These are phyloP conservation scores for Drymonia ruficornis DNA, from an alignment of 2,888 invertebrate species.

Conservation along the genomic window DNA sequence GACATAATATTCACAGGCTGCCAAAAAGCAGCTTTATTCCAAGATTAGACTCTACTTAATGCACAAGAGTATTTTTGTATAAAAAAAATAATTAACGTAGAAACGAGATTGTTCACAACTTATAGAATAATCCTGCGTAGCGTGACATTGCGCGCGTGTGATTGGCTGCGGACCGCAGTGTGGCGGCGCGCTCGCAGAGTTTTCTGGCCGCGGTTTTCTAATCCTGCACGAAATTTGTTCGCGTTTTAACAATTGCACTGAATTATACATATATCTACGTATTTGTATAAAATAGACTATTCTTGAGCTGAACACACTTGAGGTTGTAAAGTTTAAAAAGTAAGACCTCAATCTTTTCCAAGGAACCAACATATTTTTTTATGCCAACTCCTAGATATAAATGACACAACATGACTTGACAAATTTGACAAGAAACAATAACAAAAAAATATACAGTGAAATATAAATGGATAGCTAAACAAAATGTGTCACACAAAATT, in stretches of 20 bases:
- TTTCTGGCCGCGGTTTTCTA: slow-evolving; percentile 74
- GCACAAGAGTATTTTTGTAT: too few relatives aligned
- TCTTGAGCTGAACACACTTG: too few relatives aligned
- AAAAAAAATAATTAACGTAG: too few relatives aligned
- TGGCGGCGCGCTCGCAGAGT: slow-evolving; percentile 49
- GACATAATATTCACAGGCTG: too few relatives aligned
- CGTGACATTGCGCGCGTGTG: slow-evolving; percentile 45
- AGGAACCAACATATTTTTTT: too few relatives aligned
- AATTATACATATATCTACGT: slow-evolving; percentile 33
- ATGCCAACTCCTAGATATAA: too few relatives aligned
- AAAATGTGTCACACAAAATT: not conserved
- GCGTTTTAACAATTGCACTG: slow-evolving; percentile 49
- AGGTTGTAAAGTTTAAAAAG: too few relatives aligned
- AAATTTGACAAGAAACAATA: not conserved
- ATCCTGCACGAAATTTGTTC: slow-evolving; percentile 62
- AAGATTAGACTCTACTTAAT: too few relatives aligned
- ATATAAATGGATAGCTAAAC: not conserved
- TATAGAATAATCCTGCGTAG: slow-evolving; percentile 25
- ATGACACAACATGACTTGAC: not conserved
- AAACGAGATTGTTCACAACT: slow-evolving; percentile 7
- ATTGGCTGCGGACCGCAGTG: slow-evolving; percentile 49
- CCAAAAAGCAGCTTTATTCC: too few relatives aligned
- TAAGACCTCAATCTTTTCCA: too few relatives aligned
- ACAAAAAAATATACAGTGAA: not conserved
- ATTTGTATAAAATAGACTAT: not conserved